Evolutionary conservation across 2,113 vertebrate genomes (phyloP), one percentile per base, ranked within the genome.

Genomic region (Phalacrocorax carbo): DNA sequence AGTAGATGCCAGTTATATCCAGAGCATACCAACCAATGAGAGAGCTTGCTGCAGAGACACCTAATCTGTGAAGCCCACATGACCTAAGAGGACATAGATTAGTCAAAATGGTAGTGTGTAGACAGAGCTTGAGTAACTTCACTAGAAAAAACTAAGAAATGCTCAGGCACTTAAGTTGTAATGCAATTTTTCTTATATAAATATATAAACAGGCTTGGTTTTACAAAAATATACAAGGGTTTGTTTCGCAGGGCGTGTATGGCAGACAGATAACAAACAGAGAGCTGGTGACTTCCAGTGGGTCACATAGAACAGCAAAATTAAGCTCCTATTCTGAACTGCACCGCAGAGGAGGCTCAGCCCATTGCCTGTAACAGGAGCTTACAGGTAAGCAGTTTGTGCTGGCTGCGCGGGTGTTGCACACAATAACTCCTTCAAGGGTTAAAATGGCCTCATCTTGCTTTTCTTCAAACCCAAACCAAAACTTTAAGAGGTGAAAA

Each of bases 361-460:
- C 34, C 54, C 66, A 18, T 23, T 10, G 7, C 44, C 62, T 82
- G 40, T 27, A 69, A 8, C n/a, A 85, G 3, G 22, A 77, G 44
- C 25, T 52, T 26, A 23, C 6, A 46, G 46, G 46, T 34, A 3
- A 57, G 21, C 3, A 9, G 36, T 79, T 82, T 34, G 1, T 0
- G 2, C 2, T 44, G 72, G 3, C 71, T 62, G 27, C 11, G 4
- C 1, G 9, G 38, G 7, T 8, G 2, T 34, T 19, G 23, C 16
- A 22, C 3, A 12, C 18, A 30, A 10, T 21, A 51, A 22, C 13
- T n/a, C 19, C 58, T 66, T 48, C 4, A 14, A 38, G 34, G 19
- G 15, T 25, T 73, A 16, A 51, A 38, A 70, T 1, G 1, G 60
- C 36, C 52, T 82, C 4, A 0, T 10, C 48, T 34, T 52, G 15